Base-by-base conservation (phyloP, 2,888 invertebrate genomes). In the Antheraea assamensis region DNA sequence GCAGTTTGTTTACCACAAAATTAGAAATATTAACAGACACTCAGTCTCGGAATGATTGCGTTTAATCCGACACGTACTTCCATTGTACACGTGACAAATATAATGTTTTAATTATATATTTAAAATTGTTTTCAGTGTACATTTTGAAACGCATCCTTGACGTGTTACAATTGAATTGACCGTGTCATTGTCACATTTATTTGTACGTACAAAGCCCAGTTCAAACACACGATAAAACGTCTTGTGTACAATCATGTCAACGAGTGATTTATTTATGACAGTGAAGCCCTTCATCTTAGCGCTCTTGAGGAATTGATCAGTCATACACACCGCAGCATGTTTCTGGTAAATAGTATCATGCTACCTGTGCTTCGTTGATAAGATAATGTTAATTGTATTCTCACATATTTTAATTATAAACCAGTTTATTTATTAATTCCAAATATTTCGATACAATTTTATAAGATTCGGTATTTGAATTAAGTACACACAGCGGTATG, bases 321-420 rank as follows among this genome's bases (percentile, higher is more conserved):
- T 88, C 87, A 90, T 80, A 80, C 80, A 76, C 47, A 55, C 66
- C n/a, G n/a, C n/a, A n/a, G n/a, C 76, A 77, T 79, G 78, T 78
- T 82, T 80, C 76, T 75, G 78, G 82, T 80, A 89, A 90, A 91
- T 83, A 90, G 73, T 35, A 10, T 35, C 31, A n/a, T 75, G 88
- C 91, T 90, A 89, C 92, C 84, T 85, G 86, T 78, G 83, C 85
- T 84, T 85, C 82, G 77, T 73, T 77, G 91, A 93, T 92, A 92
- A 92, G 89, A 88, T 89, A 88, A 71, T 70, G 77, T 77, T 78
- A 80, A 77, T 75, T 81, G 80, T 77, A 73, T 74, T 70, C 35
- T 76, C 80, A 80, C 80, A 74, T 52, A 27, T 61, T 76, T 77
- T 75, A 79, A 78, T 81, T 78, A 81, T 70, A 73, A n/a, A 72